These are phyloP conservation scores for Thaumetopoea pityocampa DNA, from an alignment of 1,140 invertebrate species.

Conservation along the genomic window DNA sequence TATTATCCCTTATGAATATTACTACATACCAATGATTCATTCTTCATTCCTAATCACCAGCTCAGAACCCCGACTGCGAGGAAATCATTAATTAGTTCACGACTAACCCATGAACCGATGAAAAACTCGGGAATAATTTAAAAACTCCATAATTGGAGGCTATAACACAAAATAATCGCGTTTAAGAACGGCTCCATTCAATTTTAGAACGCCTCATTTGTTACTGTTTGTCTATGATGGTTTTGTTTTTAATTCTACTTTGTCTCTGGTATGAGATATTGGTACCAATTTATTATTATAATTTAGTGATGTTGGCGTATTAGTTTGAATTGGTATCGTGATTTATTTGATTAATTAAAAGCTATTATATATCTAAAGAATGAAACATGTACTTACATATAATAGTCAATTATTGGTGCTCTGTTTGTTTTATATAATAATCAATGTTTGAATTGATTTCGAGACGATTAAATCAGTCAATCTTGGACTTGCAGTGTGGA, in stretches of 20 bases:
- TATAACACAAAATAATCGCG: slow-evolving; percentile 62
- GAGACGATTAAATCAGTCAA: too few species aligned
- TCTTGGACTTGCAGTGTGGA: too few species aligned
- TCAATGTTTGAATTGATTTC: too few species aligned
- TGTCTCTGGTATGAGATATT: slow-evolving; percentile 51
- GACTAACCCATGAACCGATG: slow-evolving; percentile 44
- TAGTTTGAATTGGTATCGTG: slow-evolving; percentile 56
- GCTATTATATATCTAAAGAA: too few species aligned
- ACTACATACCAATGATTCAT: slow-evolving; percentile 11
- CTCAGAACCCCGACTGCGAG: slow-evolving; percentile 43
- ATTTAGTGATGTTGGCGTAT: slow-evolving; percentile 50
- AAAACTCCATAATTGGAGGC: slow-evolving; percentile 59
- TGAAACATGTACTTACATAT: background rate
- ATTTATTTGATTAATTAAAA: slow-evolving; percentile 37
- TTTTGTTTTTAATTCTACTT: slow-evolving; percentile 36
- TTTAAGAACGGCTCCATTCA: slow-evolving; percentile 55
- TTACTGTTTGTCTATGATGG: slow-evolving; percentile 48
- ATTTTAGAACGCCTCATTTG: slow-evolving; percentile 57
- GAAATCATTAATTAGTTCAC: slow-evolving; percentile 68
- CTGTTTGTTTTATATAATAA: too few species aligned
- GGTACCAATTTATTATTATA: slow-evolving; percentile 64
- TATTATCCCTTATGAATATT: too few species aligned
- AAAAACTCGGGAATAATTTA: slow-evolving; percentile 48
- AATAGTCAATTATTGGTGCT: too few species aligned
- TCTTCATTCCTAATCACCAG: slow-evolving; percentile 23